Evolutionary conservation across 1,140 invertebrate genomes (phyloP).

Genomic region (Brachionus manjavacas): DNA sequence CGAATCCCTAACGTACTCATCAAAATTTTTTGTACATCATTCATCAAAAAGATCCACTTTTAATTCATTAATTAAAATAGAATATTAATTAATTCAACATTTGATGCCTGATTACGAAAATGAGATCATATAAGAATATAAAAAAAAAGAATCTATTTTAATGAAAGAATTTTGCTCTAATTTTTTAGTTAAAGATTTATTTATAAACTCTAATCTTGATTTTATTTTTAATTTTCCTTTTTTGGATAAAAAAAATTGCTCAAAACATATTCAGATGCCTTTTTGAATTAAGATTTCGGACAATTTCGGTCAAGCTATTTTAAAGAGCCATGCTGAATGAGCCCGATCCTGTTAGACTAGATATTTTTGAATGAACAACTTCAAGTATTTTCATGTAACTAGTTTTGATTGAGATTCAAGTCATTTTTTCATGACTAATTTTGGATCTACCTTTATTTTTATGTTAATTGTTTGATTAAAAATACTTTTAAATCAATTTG

Average conservation of each 20-base stretch:
- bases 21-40: background rate
- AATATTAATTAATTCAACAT: background rate
- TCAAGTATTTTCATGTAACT: background rate
- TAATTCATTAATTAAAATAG: background rate
- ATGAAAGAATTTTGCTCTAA: background rate
- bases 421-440: background rate
- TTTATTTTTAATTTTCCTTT: background rate
- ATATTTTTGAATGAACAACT: background rate
- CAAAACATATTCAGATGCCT: background rate
- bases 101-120: background rate
- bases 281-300: background rate
- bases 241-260: background rate
- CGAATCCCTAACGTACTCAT: background rate
- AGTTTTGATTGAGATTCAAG: background rate
- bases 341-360: background rate
- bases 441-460: background rate
- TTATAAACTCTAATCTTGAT: background rate
- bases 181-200: background rate
- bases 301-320: background rate
- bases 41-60: background rate
- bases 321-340: background rate
- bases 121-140: background rate
- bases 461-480: background rate
- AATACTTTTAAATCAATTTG: background rate
- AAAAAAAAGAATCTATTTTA: background rate